Base-by-base conservation (phyloP, 2,113 vertebrate species). In the Passer domesticus region DNA sequence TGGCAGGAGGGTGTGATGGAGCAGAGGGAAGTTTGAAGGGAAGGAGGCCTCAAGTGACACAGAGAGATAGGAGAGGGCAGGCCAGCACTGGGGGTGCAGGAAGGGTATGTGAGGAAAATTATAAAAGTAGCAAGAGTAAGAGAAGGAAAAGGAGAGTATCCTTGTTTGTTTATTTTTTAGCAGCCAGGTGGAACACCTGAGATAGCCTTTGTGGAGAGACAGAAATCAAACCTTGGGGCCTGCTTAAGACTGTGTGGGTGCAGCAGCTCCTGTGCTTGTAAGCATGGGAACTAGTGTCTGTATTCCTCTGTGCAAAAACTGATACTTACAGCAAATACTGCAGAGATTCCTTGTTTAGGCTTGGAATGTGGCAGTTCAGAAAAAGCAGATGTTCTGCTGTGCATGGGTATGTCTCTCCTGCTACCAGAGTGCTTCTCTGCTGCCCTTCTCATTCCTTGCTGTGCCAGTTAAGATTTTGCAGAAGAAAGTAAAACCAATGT, bases 371-470 rank as follows among this genome's bases (percentile, higher is more conserved):
- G 21, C 16, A 15, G 49, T 94, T 89, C 60, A 85, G 50, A 66
- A 75, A 92, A 72, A 73, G 46, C 35, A 72, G 44, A 56, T 66
- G 47, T 82, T 90, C 28, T 69, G 30, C 64, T 77, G 24, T 35
- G 37, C 1, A 1, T 0, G 4, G 6, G 9, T 56, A 28, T 24
- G 9, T 50, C 13, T 86, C 18, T 53, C 10, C 44, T 47, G 15
- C 55, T 77, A 33, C 47, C 35, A 64, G 39, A 53, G 18, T 0
- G 0, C 69, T 84, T 91, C 49, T 72, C 30, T 41, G 30, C 28
- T 82, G n/a, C 27, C n/a, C 6, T 68, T 37, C 70, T 35, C 0
- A 0, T 60, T 78, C 22, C 17, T 49, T 49, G 8, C 37, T 0
- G 0, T 87, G 78, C 41, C 46, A 67, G 46, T 13, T 62, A 73